These are phyloP conservation scores for Ridgeia piscesae DNA, from an alignment of 1,140 invertebrate species.

Conservation along the genomic window DNA sequence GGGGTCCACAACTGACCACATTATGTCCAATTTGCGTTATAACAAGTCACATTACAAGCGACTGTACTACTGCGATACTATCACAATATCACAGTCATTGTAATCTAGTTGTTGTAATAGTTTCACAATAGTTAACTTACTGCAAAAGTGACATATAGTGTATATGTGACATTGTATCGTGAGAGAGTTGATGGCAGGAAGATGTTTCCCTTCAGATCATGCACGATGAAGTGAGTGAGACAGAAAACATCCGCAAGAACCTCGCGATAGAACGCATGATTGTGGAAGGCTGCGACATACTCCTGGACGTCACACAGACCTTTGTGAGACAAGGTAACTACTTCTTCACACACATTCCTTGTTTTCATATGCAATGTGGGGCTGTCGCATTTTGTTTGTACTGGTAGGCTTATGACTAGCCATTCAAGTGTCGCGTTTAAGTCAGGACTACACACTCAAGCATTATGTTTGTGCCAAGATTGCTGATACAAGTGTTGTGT, in stretches of 20 bases:
- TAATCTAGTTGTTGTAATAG: too few species aligned
- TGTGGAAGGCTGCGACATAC: conserved; percentile 89
- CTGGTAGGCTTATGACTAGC: neutral
- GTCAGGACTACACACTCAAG: too few species aligned
- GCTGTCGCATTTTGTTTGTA: conserved; percentile 4
- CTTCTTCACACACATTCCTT: neutral
- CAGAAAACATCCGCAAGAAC: conserved; percentile 91
- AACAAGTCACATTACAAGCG: too few species aligned
- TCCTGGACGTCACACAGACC: conserved; percentile 91
- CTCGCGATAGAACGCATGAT: conserved; percentile 93
- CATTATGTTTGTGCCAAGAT: neutral
- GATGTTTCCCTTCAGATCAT: conserved; percentile 46
- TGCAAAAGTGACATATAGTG: too few species aligned
- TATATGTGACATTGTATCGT: too few species aligned
- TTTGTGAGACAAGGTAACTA: conserved; percentile 59
- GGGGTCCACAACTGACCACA: too few species aligned
- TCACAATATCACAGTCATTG: too few species aligned
- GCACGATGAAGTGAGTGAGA: conserved; percentile 78
- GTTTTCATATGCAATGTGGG: neutral
- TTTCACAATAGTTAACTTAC: too few species aligned
- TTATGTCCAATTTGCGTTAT: too few species aligned
- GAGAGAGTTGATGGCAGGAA: neutral
- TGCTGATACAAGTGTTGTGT: too few species aligned
- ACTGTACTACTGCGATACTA: too few species aligned
- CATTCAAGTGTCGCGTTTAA: too few species aligned